These are phyloP conservation scores for Pardalotus punctatus DNA, from an alignment of 2,113 vertebrate species.

Conservation along the genomic window DNA sequence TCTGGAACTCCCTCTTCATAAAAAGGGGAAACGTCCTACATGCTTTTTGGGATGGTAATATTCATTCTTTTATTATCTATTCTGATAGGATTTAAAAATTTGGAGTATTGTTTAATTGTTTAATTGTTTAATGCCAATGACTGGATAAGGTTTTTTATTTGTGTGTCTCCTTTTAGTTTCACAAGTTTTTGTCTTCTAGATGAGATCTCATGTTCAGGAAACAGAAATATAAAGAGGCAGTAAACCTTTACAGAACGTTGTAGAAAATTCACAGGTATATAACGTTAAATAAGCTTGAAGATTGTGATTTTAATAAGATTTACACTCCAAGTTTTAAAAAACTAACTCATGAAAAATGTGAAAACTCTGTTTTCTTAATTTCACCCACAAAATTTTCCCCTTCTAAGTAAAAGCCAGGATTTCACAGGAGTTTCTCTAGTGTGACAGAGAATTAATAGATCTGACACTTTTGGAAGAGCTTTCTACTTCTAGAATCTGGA, in stretches of 20 bases:
- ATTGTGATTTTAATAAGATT: background rate
- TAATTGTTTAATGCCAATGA: background rate
- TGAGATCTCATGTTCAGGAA: slow-evolving; percentile 72
- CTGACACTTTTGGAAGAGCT: background rate
- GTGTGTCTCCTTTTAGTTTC: background rate
- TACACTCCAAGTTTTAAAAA: background rate
- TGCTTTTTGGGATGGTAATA: background rate
- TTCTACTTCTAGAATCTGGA: background rate
- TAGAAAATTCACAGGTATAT: slow-evolving; percentile 57
- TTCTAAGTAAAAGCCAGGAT: background rate
- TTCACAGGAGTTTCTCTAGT: background rate
- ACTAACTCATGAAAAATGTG: background rate
- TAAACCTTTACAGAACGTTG: slow-evolving; percentile 55
- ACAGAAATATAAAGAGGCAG: slow-evolving; percentile 62
- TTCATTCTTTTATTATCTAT: background rate
- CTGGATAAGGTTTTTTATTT: background rate
- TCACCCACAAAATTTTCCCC: background rate
- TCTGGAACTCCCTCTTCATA: background rate
- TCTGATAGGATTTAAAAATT: too few relatives aligned
- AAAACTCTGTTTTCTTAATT: background rate
- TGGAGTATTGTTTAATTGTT: background rate
- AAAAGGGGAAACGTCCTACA: background rate
- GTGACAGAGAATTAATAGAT: background rate
- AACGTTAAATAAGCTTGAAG: background rate
- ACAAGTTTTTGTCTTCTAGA: background rate